Base-by-base conservation (phyloP, 2,888 invertebrate species). In the Automeris io region DNA sequence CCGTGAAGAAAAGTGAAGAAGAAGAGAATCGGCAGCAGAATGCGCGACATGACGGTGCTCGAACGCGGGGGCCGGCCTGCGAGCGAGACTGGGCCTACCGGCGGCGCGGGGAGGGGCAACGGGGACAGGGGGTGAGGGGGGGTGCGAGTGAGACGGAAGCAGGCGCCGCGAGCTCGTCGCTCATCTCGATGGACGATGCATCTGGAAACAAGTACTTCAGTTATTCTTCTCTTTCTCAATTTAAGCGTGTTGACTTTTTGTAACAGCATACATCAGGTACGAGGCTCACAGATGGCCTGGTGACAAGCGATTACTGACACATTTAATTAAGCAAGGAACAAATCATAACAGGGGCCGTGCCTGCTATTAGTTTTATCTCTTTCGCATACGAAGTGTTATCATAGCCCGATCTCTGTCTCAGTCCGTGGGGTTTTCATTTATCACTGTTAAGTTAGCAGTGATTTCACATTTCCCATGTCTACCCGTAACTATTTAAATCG, bases 131-230 rank as follows among this genome's bases (percentile, higher is more conserved):
- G 40, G 47, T 40, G 39, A 45, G 41, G 46, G 31, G 41, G 51
- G 44, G 48, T 41, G 45, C 45, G 42, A 40, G 52, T 40, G 46
- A 29, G 46, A 45, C 40, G 47, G 48, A 51, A 42, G 13, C 46
- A 47, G 49, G 49, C 40, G 46, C 39, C 33, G 42, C 44, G 42
- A 45, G 33, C 51, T 53, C 59, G 68, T 33, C 49, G 53, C 61
- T 70, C 70, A 70, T 69, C 69, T 63, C 63, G 62, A 59, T 47
- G 64, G 64, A 37, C 60, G 60, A 46, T 52, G 55, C 70, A 70
- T 70, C 70, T 70, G 54, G 32, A 44, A 31, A 8, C 1, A 8
- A 26, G 16, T 8, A 26, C 8, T 6, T 12, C 9, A 1, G 5
- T 9, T 9, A 11, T 24, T 8, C 5, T 7, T 9, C 11, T 11